Percentiles rank a stretch among this genome's conserved stretches.
phyloP scores from a whole-genome alignment of 1,140 invertebrate genomes.

The Drosophila biarmipes region DNA sequence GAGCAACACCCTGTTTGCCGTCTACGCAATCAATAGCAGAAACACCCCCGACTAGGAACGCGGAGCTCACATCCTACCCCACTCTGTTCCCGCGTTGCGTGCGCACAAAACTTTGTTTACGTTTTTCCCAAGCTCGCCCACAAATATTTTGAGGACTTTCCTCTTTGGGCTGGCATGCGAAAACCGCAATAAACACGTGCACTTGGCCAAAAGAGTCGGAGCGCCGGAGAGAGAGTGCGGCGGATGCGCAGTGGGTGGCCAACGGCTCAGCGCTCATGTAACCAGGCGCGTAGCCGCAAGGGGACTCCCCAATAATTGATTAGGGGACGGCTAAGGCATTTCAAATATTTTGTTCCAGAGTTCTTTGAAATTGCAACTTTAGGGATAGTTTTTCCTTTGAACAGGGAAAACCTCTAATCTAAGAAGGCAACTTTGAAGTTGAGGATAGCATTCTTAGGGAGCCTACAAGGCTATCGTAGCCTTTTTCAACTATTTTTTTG shows the following conservation, averaged over 20 bases:
- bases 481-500: neutral
- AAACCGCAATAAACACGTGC: conserved; percentile 79
- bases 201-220: conserved; percentile 7
- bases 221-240: conserved; percentile 14
- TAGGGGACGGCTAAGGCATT: conserved; percentile 7
- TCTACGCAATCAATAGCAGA: conserved; percentile 72
- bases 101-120: conserved; percentile 80
- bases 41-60: conserved; percentile 46
- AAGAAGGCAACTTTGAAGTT: neutral
- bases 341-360: neutral
- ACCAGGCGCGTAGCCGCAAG: conserved; percentile 44
- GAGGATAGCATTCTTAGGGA: too few relatives aligned
- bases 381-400: neutral
- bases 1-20: conserved; percentile 64
- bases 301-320: conserved; percentile 40
- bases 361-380: neutral
- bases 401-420: neutral
- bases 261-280: conserved; percentile 16
- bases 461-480: neutral
- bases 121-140: conserved; percentile 62
- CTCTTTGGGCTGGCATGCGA: conserved; percentile 47
- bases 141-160: conserved; percentile 69
- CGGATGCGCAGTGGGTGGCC: conserved; percentile 46
- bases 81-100: conserved; percentile 62
- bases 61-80: conserved; percentile 61